phyloP scores from a whole-genome alignment of 2,797 vertebrate genomes.

The Intellagama lesueurii region DNA sequence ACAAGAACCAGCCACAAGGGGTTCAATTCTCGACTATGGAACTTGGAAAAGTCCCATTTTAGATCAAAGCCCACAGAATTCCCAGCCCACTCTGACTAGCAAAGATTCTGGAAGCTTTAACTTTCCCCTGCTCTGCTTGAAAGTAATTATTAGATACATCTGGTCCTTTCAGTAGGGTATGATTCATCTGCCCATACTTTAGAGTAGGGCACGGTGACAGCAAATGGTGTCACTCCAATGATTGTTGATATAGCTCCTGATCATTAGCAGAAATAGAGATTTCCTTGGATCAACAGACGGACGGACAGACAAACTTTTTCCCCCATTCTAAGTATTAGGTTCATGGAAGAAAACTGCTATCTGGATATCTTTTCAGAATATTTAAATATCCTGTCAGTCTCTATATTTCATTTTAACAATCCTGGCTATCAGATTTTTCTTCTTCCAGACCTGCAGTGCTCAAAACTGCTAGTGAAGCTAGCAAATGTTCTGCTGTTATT shows the following conservation, averaged over 20 bases:
- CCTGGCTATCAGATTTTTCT: conserved; percentile 17
- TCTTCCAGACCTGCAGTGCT: background rate
- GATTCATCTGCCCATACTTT: no score
- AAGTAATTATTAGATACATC: no score
- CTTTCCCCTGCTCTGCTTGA: no score
- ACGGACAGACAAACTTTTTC: background rate
- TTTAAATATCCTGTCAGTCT: background rate
- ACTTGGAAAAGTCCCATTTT: background rate
- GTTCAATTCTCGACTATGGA: no score
- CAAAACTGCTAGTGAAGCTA: conserved; percentile 3
- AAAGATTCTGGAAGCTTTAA: no score
- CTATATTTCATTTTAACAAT: conserved; percentile 11
- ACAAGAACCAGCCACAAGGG: no score
- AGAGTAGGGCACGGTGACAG: background rate
- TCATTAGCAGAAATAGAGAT: background rate
- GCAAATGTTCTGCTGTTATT: conserved; percentile 14
- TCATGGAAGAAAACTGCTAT: background rate
- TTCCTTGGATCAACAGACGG: no score
- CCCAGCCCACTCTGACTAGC: no score
- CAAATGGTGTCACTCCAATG: background rate
- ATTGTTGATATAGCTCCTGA: background rate
- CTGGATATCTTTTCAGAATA: background rate
- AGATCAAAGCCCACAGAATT: no score
- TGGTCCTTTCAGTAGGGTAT: no score
- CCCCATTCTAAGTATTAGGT: background rate